These are phyloP conservation scores for Andrena bicolor DNA, from an alignment of 2,888 invertebrate genomes.

Conservation along the genomic window DNA sequence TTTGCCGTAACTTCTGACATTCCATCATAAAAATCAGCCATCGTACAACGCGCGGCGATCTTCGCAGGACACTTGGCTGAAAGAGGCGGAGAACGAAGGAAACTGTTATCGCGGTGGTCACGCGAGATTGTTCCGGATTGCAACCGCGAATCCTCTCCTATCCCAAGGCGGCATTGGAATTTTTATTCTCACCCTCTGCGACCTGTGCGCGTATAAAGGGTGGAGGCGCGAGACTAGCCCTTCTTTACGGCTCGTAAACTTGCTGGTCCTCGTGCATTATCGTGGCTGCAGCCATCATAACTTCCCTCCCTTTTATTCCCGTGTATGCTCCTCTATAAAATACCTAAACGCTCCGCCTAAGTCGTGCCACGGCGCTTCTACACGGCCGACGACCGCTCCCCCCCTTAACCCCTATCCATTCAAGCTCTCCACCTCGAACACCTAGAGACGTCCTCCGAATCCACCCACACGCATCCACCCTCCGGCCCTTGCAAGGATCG, in stretches of 20 bases:
- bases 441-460: conserved; percentile 27
- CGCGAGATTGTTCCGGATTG: conserved; percentile 36
- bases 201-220: conserved; percentile 24
- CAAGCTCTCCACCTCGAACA: neutral
- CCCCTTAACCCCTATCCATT: conserved; percentile 10
- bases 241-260: conserved; percentile 76
- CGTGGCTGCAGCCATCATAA: conserved; percentile 73
- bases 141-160: conserved; percentile 34
- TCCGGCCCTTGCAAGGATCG: conserved; percentile 5
- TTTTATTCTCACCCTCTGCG: conserved; percentile 51
- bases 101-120: conserved; percentile 41
- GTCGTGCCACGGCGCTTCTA: conserved; percentile 51
- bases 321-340: conserved; percentile 74
- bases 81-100: conserved; percentile 13
- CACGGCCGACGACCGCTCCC: conserved; percentile 24
- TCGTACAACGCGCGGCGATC: neutral
- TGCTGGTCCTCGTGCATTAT: conserved; percentile 71
- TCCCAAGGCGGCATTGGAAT: conserved; percentile 35
- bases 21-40: conserved; percentile 20
- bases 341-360: conserved; percentile 69
- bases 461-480: neutral
- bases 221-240: conserved; percentile 26
- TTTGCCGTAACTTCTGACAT: conserved; percentile 34
- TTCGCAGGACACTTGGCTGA: neutral
- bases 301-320: conserved; percentile 76